phyloP scores from a whole-genome alignment of 1,140 invertebrate genomes.

The Glossosoma conforme region DNA sequence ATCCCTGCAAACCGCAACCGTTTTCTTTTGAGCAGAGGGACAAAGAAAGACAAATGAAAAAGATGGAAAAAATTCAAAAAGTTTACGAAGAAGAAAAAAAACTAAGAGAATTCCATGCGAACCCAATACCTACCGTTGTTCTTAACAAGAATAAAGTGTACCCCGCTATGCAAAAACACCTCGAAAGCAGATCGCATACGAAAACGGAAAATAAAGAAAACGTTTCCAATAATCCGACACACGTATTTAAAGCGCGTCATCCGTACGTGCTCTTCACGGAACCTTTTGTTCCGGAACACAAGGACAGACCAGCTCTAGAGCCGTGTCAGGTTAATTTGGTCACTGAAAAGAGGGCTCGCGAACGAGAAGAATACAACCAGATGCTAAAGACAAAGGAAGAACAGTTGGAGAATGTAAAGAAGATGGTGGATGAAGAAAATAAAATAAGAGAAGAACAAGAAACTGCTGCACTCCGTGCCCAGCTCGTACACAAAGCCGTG shows the following conservation, averaged over 20 bases:
- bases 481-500: constrained; percentile 28
- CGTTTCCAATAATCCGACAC: constrained; percentile 12
- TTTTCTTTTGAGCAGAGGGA: constrained; percentile 55
- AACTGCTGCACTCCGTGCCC: constrained; percentile 31
- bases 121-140: constrained; percentile 44
- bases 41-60: constrained; percentile 43
- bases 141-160: constrained; percentile 27
- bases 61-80: constrained; percentile 52
- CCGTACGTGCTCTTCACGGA: constrained; percentile 21
- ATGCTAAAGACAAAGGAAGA: constrained; percentile 38
- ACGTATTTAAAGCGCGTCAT: constrained; percentile 24
- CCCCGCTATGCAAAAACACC: constrained; percentile 22
- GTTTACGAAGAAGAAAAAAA: constrained; percentile 42
- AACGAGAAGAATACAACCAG: constrained; percentile 39
- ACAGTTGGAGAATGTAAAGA: constrained; percentile 30
- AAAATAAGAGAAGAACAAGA: constrained; percentile 33
- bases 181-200: constrained; percentile 17
- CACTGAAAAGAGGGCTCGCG: constrained; percentile 39
- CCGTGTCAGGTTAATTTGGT: constrained; percentile 34
- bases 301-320: constrained; percentile 14
- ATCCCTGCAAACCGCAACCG: constrained; percentile 37
- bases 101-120: constrained; percentile 46
- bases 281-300: constrained; percentile 21
- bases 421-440: constrained; percentile 31
- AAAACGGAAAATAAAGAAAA: constrained; percentile 33